These are phyloP conservation scores for Stegastes partitus DNA, from an alignment of 2,113 vertebrate genomes.

Conservation along the genomic window DNA sequence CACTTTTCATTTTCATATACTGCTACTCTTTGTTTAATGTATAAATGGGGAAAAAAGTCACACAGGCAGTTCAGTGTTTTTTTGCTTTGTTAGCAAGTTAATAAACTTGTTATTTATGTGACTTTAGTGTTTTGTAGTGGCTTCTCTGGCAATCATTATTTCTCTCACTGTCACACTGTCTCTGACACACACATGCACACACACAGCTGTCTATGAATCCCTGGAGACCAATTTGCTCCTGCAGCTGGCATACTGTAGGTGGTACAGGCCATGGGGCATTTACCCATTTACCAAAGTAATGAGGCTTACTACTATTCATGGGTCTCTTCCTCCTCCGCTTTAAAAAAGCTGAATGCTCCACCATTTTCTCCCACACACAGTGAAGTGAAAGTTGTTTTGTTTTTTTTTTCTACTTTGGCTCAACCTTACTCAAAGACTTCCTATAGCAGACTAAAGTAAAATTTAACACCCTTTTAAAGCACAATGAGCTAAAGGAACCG, in stretches of 20 bases:
- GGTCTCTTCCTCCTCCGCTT: constrained; percentile 61
- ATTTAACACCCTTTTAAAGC: constrained; percentile 34
- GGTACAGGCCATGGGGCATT: constrained; percentile 80
- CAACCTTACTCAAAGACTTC: constrained; percentile 39
- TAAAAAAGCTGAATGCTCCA: constrained; percentile 43
- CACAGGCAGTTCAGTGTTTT: constrained; percentile 8
- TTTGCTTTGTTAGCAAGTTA: constrained; percentile 49
- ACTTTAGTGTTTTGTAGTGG: constrained; percentile 46
- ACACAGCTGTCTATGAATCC: constrained; percentile 64
- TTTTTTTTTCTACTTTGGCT: constrained; percentile 42
- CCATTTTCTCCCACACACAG: constrained; percentile 51
- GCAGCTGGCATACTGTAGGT: constrained; percentile 78
- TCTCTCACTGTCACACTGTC: constrained; percentile 28
- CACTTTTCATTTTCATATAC: background rate
- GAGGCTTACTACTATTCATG: constrained; percentile 78
- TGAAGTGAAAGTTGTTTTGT: constrained; percentile 31
- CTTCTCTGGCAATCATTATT: constrained; percentile 58
- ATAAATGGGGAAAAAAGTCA: background rate
- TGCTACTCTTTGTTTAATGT: background rate
- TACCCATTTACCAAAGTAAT: constrained; percentile 82
- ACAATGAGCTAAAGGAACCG: constrained; percentile 23
- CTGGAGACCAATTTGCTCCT: constrained; percentile 79
- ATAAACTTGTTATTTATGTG: constrained; percentile 55
- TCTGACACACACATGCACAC: constrained; percentile 37
- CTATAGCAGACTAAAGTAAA: constrained; percentile 20